These are phyloP conservation scores for Hydropotes inermis DNA, from an alignment of 2,113 vertebrate genomes.

Conservation along the genomic window DNA sequence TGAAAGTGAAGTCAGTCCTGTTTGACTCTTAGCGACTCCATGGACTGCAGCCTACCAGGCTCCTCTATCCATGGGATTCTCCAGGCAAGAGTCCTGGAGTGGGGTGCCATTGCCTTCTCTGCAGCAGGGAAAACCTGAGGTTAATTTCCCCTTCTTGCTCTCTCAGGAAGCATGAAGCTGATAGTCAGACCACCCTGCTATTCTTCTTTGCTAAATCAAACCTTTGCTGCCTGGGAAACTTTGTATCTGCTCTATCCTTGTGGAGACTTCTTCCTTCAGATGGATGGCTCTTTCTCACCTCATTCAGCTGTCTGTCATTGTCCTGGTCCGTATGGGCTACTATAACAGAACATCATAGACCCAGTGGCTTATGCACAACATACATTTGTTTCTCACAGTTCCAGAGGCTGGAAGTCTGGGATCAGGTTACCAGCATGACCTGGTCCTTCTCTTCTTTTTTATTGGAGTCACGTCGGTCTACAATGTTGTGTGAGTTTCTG, in stretches of 20 bases:
- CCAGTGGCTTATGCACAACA: neutral
- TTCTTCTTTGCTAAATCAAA: neutral
- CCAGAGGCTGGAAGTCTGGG: neutral
- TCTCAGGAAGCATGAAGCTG: neutral
- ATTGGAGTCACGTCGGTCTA: rapidly evolving
- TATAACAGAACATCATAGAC: neutral
- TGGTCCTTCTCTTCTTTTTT: neutral
- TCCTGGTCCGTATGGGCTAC: neutral
- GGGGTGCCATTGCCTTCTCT: too few species aligned
- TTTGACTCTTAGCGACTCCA: too few species aligned
- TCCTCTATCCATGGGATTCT: too few species aligned
- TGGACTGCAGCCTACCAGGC: too few species aligned
- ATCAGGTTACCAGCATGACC: neutral
- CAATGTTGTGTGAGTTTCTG: neutral
- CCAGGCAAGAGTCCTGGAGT: too few species aligned
- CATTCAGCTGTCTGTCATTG: too few species aligned
- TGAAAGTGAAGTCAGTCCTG: too few species aligned
- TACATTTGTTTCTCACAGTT: neutral
- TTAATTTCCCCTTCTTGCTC: neutral
- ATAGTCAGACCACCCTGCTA: neutral
- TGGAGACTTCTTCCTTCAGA: neutral
- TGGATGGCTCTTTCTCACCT: neutral
- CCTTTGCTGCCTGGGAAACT: neutral
- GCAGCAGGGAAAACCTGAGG: neutral
- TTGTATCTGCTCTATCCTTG: neutral